Base-by-base conservation (phyloP, 1,140 invertebrate genomes). In the Temnothorax nylanderi region DNA sequence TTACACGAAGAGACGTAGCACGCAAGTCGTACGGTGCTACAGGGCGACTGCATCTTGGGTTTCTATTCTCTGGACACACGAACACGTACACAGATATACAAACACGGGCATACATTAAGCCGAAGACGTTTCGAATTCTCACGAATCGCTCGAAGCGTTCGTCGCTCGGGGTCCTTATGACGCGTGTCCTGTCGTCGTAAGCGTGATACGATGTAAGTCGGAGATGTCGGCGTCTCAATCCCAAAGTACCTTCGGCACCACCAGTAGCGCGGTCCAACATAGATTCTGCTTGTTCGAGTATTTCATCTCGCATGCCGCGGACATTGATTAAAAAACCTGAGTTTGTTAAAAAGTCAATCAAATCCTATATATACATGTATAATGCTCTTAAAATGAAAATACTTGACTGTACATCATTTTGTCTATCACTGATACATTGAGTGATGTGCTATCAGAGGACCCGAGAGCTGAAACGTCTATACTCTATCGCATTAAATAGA, bases 101-200 rank as follows among this genome's bases (percentile, higher is more conserved):
- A n/a, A 44, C 41, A 44, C 10, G 41, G n/a, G 41, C 88, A 80
- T 78, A 80, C 75, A 75, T 56, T 85, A 67, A 89, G 76, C 56
- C 84, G 77, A 87, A 88, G 47, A 78, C 72, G 58, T 87, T 80
- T 71, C 80, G 67, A 82, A 81, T 87, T 85, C 69, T 80, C 86
- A 90, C 80, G 75, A 81, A 90, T 90, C 72, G 86, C 71, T 82
- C 21, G 87, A 51, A 87, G 85, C 56, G 72, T 89, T 87, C 86
- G 88, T 90, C 86, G 71, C 87, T 82, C 78, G 86, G 75, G 78
- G 88, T 90, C 86, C 74, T 88, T 76, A 84, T 85, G 88, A 89
- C 84, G 89, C 89, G 89, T 49, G 44, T 90, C 81, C 88, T 90
- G 76, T 65, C 88, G 86, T 88, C 76, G 86, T 88, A 84, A 86